Conservation (phyloP, 2,888 invertebrate genomes). For the Masnerella sp. region DNA sequence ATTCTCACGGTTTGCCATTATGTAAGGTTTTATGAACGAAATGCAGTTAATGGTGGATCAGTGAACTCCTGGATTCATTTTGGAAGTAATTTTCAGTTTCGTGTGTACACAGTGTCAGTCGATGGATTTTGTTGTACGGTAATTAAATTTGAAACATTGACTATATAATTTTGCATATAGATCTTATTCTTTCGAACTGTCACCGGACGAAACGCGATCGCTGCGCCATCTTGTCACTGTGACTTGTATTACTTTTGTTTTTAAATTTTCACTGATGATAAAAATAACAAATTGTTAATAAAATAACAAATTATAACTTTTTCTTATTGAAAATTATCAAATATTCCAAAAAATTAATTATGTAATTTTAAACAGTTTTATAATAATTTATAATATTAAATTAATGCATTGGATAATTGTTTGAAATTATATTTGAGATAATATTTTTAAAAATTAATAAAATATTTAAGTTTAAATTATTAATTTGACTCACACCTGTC, state of each 20-base stretch:
- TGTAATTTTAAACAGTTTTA: too few relatives aligned
- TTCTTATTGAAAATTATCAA: too few relatives aligned
- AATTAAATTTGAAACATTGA: constrained; percentile 55
- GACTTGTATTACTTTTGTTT: too few relatives aligned
- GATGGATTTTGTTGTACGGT: constrained; percentile 35
- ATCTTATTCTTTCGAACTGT: constrained; percentile 21
- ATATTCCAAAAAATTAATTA: too few relatives aligned
- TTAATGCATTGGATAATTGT: too few relatives aligned
- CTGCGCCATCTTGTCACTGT: constrained; percentile 3
- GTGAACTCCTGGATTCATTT: constrained; percentile 23
- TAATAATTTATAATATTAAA: too few relatives aligned
- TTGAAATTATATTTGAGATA: neutral
- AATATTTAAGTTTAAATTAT: neutral
- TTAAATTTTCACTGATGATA: neutral
- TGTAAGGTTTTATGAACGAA: constrained; percentile 44
- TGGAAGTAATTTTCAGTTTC: constrained; percentile 5
- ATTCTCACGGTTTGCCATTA: constrained; percentile 75
- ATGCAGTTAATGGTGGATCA: constrained; percentile 3
- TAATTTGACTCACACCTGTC: too few relatives aligned
- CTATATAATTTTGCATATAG: constrained; percentile 45
- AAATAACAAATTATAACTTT: too few relatives aligned
- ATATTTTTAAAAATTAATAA: neutral
- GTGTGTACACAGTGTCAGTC: constrained; percentile 20
- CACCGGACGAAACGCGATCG: neutral
- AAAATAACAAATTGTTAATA: neutral